Conservation (phyloP, 1,140 invertebrate genomes). For the Cydia splendana region DNA sequence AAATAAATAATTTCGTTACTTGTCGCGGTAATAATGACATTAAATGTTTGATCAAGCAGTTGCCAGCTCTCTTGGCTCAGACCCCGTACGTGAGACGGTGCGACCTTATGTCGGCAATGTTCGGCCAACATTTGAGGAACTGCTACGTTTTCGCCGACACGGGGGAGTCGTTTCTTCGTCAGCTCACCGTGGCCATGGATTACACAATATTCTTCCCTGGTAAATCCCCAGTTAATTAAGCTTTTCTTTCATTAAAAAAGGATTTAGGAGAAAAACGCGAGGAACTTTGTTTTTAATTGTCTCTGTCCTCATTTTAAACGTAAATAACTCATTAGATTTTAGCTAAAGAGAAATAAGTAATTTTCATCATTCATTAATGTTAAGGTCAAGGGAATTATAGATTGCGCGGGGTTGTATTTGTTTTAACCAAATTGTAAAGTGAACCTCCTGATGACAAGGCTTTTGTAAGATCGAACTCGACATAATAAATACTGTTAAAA, state of each 20-base stretch:
- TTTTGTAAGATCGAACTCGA: no score
- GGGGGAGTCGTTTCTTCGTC: constrained; percentile 70
- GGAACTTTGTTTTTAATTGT: background rate
- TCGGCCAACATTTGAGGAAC: constrained; percentile 68
- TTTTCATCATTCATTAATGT: background rate
- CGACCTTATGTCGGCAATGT: constrained; percentile 74
- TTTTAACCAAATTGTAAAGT: no score
- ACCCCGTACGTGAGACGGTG: constrained; percentile 68
- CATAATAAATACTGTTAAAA: no score
- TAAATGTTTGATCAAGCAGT: constrained; percentile 40
- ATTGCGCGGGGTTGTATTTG: no score
- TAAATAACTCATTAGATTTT: background rate
- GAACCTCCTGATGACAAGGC: no score
- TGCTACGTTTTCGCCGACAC: constrained; percentile 73
- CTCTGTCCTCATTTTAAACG: background rate
- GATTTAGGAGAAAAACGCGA: constrained; percentile 17
- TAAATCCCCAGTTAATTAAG: constrained; percentile 40
- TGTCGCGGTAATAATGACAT: background rate
- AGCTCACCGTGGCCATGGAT: constrained; percentile 62
- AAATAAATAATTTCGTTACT: background rate
- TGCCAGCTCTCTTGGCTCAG: constrained; percentile 58
- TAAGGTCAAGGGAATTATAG: no score
- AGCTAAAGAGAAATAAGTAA: background rate
- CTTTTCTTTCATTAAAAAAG: constrained; percentile 29
- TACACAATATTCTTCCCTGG: constrained; percentile 73